Evolutionary conservation across 2,888 invertebrate species (phyloP).

Genomic region (Ophioninae sp.): DNA sequence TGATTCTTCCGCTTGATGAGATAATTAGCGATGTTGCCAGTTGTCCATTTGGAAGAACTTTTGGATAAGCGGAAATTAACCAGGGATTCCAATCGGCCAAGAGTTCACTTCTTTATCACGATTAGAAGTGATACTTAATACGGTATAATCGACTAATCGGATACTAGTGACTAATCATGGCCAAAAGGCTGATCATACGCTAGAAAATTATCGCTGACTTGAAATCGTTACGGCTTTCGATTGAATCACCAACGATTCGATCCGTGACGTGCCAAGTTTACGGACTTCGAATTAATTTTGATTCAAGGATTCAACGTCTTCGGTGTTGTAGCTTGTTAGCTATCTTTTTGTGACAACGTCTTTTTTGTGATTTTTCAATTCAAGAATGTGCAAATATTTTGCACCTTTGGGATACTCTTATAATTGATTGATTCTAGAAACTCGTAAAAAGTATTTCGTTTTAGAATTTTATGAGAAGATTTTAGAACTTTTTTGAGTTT

Average conservation of each 20-base stretch:
- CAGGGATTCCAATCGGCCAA: conserved; percentile 1
- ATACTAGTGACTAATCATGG: conserved; percentile 19
- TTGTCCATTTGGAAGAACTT: not conserved
- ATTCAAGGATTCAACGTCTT: too few species aligned
- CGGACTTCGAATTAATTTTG: not conserved
- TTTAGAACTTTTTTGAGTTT: too few species aligned
- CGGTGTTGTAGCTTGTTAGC: too few species aligned
- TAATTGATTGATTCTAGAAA: too few species aligned
- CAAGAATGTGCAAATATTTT: not conserved
- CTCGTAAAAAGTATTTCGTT: too few species aligned
- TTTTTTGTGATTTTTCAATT: not conserved
- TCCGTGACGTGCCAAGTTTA: not conserved
- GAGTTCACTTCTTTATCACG: conserved; percentile 17
- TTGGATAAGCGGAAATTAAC: not conserved
- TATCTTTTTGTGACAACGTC: not conserved
- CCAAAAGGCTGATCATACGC: conserved; percentile 27
- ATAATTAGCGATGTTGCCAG: conserved; percentile 61
- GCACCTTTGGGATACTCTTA: not conserved
- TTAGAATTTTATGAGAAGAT: too few species aligned
- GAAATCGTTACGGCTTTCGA: conserved; percentile 21
- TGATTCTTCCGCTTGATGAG: conserved; percentile 66
- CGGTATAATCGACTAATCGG: conserved; percentile 42
- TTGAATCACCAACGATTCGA: not conserved
- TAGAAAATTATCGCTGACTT: conserved; percentile 31
- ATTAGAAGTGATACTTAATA: conserved; percentile 28